Conservation (phyloP, 2,888 invertebrate genomes). For the Synanthedon tipuliformis region DNA sequence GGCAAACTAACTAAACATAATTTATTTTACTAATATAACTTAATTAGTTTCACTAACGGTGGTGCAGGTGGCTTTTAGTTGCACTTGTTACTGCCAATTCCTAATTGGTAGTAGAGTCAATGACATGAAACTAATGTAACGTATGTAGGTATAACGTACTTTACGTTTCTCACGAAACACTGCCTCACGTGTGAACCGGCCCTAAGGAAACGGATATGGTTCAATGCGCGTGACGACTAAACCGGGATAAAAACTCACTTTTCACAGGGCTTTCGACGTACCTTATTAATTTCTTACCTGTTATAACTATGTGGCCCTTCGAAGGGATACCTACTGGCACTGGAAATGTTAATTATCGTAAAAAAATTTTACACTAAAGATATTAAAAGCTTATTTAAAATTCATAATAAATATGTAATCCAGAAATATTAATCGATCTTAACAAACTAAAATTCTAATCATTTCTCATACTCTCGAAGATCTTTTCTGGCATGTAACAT, state of each 20-base stretch:
- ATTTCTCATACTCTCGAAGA: no score
- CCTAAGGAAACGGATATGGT: conserved; percentile 53
- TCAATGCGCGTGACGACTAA: conserved; percentile 41
- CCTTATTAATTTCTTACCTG: conserved; percentile 1
- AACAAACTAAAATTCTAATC: no score
- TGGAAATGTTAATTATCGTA: no score
- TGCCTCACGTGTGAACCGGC: conserved; percentile 23
- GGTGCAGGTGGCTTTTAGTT: conserved; percentile 11
- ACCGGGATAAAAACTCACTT: conserved; percentile 29
- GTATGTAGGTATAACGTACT: conserved; percentile 20
- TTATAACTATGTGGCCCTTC: neutral
- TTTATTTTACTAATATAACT: neutral
- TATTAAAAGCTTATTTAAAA: no score
- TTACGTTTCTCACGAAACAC: conserved; percentile 49
- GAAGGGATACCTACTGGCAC: neutral
- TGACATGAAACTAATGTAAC: conserved; percentile 45
- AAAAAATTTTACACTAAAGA: no score
- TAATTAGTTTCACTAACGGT: neutral
- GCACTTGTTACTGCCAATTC: conserved; percentile 47
- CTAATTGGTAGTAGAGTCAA: conserved; percentile 35
- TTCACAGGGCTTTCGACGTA: conserved; percentile 21
- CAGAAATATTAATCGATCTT: no score
- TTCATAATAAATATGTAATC: no score
- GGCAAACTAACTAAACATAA: neutral
- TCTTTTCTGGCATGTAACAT: no score